Evolutionary conservation across 2,113 vertebrate species (phyloP), one percentile per base, ranked within the genome.

Genomic region (Oenanthe oenanthe): DNA sequence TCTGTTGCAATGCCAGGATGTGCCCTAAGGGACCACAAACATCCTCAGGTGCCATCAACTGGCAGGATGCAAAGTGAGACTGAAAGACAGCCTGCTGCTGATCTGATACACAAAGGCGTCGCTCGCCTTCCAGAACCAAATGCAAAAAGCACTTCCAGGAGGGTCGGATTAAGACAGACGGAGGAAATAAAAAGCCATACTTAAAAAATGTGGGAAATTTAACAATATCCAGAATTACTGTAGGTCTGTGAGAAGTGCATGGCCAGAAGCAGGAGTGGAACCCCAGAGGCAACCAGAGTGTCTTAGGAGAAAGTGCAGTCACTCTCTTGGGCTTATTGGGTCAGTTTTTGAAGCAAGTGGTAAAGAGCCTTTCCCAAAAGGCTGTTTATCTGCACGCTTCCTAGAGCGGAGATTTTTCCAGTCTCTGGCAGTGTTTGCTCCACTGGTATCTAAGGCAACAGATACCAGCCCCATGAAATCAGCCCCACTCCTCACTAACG

Each of bases 381-480:
- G 62, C 92, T 84, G 94, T 96, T 95, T 95, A 91, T 96, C 92
- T 80, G 73, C 95, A 71, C 1, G 8, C 76, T 95, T 94, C 93
- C 92, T 88, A 74, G 21, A 85, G 95, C 1, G 0, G 91, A 92
- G 87, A 92, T 94, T 96, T 95, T 92, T 88, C 92, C 93, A 95
- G 18, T 91, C 96, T 92, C 92, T 84, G 88, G 93, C 94, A 88
- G 93, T 97, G 97, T 97, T 97, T 97, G 96, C 97, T 96, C 95
- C 88, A 71, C 66, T 94, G 88, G 95, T 96, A 96, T 97, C 98
- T 98, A 98, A 96, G 96, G 96, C 97, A 98, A 98, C 97, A 98
- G 96, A 98, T 96, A 97, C 95, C 85, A 96, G 97, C 96, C 96
- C 96, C 97, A 96, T 97, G 96, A 97, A 97, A 97, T 96, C 94